Evolutionary conservation across 2,797 vertebrate species (phyloP).

Genomic region (Podargus strigoides): DNA sequence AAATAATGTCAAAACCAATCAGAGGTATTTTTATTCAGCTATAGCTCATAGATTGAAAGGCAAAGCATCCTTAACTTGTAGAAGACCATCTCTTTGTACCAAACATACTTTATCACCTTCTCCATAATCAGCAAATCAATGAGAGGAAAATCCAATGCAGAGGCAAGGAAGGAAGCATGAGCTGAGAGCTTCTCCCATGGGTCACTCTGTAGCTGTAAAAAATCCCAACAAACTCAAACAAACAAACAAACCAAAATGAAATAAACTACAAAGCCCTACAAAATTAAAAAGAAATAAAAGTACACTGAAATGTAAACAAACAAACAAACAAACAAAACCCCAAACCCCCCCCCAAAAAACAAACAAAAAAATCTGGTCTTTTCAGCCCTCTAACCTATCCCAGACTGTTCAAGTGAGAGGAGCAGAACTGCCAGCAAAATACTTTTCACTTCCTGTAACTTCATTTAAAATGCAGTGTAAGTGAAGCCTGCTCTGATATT

Average conservation of each 20-base stretch:
- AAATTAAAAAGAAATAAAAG: not conserved
- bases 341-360: not conserved
- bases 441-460: not conserved
- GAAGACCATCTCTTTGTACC: not conserved
- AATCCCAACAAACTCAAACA: too few species aligned
- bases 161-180: not conserved
- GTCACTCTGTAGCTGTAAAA: not conserved
- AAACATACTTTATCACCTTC: not conserved
- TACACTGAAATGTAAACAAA: not conserved
- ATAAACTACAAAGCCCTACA: rapidly evolving
- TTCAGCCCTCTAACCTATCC: not conserved
- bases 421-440: not conserved
- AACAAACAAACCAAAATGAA: not conserved
- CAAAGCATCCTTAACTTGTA: not conserved
- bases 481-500: not conserved
- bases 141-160: not conserved
- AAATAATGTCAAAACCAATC: not conserved
- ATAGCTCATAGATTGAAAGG: not conserved
- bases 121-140: not conserved
- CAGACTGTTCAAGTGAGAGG: not conserved
- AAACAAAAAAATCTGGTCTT: not conserved
- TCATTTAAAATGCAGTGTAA: not conserved
- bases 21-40: not conserved
- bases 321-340: not conserved
- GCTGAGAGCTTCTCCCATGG: not conserved